Conservation (phyloP, 2,888 invertebrate species). For the Ennomos quercinarius region DNA sequence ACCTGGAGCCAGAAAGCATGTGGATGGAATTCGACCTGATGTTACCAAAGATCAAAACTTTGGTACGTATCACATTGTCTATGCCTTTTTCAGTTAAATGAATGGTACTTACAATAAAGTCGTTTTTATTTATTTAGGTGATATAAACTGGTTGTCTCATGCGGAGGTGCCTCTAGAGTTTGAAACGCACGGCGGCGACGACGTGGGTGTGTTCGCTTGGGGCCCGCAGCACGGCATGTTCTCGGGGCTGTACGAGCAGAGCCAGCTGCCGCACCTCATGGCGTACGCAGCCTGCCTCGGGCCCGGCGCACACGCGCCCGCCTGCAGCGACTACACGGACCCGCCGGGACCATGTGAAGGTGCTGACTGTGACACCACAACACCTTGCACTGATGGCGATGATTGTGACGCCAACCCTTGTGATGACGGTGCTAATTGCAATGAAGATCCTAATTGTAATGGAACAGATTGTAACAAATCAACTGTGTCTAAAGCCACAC, state of each 20-base stretch:
- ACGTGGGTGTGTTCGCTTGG: slow-evolving; percentile 89
- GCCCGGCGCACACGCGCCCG: slow-evolving; percentile 70
- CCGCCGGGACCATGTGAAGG: slow-evolving; percentile 45
- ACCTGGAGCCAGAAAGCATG: slow-evolving; percentile 78
- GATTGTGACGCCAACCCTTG: too few species aligned
- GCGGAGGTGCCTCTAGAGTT: slow-evolving; percentile 83
- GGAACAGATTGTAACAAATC: too few species aligned
- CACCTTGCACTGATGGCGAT: too few species aligned
- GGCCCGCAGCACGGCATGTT: slow-evolving; percentile 91
- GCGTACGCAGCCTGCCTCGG: slow-evolving; percentile 90
- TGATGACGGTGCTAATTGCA: too few species aligned
- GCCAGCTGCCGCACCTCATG: slow-evolving; percentile 90
- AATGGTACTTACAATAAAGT: not conserved
- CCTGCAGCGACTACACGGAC: slow-evolving; percentile 35
- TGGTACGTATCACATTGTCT: slow-evolving; percentile 43
- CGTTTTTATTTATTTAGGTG: slow-evolving; percentile 41
- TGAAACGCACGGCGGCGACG: slow-evolving; percentile 92
- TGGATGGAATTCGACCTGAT: slow-evolving; percentile 62
- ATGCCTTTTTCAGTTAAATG: too few species aligned
- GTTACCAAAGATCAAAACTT: slow-evolving; percentile 69
- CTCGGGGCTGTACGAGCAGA: slow-evolving; percentile 91
- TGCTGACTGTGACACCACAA: too few species aligned
- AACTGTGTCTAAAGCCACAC: too few species aligned
- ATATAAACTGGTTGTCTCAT: slow-evolving; percentile 51
- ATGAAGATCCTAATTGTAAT: too few species aligned